Percentiles rank a stretch among this genome's conserved stretches.
Conservation (phyloP, 1,140 invertebrate species). For the Lepidotrigona ventralis region DNA sequence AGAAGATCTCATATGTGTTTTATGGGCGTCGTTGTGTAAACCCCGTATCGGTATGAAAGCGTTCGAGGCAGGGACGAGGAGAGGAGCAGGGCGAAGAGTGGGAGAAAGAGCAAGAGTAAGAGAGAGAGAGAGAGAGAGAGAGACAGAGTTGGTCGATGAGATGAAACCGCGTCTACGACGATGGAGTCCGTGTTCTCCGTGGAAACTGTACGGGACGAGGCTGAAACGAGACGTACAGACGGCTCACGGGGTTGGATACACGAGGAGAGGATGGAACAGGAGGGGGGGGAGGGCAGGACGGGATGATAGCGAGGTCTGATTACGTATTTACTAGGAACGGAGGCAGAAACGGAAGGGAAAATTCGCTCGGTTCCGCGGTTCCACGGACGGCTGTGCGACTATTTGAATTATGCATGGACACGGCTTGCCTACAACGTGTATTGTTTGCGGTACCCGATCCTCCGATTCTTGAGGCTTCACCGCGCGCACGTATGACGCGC, state of each 20-base stretch:
- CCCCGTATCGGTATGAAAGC: conserved; percentile 65
- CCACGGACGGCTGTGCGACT: conserved; percentile 76
- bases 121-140: conserved; percentile 12
- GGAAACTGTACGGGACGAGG: conserved; percentile 25
- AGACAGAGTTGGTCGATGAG: conserved; percentile 31
- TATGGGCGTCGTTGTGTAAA: conserved; percentile 67
- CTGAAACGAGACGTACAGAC: conserved; percentile 53
- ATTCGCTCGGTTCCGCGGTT: conserved; percentile 72
- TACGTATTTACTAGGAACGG: conserved; percentile 79
- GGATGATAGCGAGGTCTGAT: conserved; percentile 77
- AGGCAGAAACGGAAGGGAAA: conserved; percentile 78
- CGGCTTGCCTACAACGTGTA: conserved; percentile 79
- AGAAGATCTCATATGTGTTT: conserved; percentile 68
- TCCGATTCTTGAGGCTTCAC: conserved; percentile 76
- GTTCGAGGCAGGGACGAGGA: background rate
- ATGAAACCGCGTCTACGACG: conserved; percentile 52
- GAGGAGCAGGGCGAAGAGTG: conserved; percentile 21
- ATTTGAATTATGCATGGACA: conserved; percentile 81
- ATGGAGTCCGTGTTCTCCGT: conserved; percentile 42
- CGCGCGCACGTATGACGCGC: conserved; percentile 55
- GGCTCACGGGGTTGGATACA: conserved; percentile 1
- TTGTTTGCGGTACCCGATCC: conserved; percentile 78
- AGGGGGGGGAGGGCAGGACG: conserved; percentile 14
- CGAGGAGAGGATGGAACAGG: background rate
- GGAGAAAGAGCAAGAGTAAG: background rate